Conservation (phyloP, 2,113 vertebrate genomes). For the Carlito syrichta region DNA sequence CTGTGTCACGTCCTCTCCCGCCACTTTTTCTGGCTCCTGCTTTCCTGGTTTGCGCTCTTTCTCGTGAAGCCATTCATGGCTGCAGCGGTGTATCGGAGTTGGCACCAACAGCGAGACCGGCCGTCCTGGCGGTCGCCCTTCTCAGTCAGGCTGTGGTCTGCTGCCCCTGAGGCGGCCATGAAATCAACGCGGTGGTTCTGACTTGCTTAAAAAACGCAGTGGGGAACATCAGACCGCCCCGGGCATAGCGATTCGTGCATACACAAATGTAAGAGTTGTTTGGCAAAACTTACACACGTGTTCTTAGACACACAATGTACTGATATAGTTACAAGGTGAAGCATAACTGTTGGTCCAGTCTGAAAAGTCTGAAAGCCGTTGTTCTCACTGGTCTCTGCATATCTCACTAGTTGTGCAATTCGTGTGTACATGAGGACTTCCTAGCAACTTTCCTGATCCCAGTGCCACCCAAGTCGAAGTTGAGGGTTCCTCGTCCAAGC, state of each 20-base stretch:
- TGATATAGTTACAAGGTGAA: not conserved
- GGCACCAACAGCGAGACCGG: not conserved
- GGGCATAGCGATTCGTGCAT: not conserved
- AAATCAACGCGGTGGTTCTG: not conserved
- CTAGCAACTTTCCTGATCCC: not conserved
- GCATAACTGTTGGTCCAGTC: not conserved
- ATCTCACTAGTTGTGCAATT: not conserved
- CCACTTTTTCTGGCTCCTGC: too few relatives aligned
- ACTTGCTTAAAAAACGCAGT: not conserved
- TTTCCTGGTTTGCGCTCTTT: not conserved
- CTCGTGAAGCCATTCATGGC: not conserved
- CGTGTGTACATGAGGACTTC: not conserved
- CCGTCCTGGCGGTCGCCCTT: not conserved
- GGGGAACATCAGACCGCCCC: not conserved
- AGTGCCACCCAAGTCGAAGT: not conserved
- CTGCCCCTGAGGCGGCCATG: not conserved
- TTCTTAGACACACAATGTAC: not conserved
- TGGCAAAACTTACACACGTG: not conserved
- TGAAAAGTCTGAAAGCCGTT: constrained; percentile 13
- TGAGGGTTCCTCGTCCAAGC: not conserved
- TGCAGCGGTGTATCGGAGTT: not conserved
- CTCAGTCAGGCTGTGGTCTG: not conserved
- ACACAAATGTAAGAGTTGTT: not conserved
- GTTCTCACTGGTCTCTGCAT: not conserved
- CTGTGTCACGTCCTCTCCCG: not conserved